A percentile compares a stretch with the other conserved stretches of the same genome.
Conservation (phyloP, 2,797 vertebrate species). For the Furcifer pardalis region DNA sequence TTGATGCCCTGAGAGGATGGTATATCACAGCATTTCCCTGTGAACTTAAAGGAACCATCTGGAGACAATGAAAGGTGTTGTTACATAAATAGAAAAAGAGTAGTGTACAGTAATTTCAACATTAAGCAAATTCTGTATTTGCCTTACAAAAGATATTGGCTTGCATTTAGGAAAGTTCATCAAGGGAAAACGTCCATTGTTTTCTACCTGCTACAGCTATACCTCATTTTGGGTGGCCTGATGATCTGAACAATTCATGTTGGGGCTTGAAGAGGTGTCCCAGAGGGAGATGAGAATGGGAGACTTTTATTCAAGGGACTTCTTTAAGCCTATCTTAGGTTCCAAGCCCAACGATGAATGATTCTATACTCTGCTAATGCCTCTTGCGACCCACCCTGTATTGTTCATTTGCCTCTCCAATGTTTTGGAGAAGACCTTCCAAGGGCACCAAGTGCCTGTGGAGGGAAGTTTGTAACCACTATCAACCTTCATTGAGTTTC, state of each 20-base stretch:
- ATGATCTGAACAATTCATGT: neutral
- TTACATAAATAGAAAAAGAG: neutral
- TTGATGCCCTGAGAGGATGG: neutral
- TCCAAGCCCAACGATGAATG: neutral
- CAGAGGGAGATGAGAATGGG: neutral
- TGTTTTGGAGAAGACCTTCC: neutral
- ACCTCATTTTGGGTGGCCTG: neutral
- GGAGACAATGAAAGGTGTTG: neutral
- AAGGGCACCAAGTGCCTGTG: neutral
- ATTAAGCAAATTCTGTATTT: neutral
- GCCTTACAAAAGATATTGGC: neutral
- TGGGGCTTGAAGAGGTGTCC: neutral
- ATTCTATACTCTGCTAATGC: neutral
- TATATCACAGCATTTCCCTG: neutral
- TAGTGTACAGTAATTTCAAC: too few species aligned
- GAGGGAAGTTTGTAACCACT: too few species aligned
- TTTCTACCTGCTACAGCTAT: neutral
- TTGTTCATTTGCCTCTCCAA: neutral
- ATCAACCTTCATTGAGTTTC: too few species aligned
- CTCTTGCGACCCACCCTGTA: neutral
- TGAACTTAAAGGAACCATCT: neutral
- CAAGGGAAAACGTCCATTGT: neutral
- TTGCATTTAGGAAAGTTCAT: neutral
- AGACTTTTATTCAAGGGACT: neutral
- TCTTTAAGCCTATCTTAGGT: neutral